These are phyloP conservation scores for Caenorhabditis sp. DNA, from an alignment of 2,888 invertebrate genomes.

Conservation along the genomic window DNA sequence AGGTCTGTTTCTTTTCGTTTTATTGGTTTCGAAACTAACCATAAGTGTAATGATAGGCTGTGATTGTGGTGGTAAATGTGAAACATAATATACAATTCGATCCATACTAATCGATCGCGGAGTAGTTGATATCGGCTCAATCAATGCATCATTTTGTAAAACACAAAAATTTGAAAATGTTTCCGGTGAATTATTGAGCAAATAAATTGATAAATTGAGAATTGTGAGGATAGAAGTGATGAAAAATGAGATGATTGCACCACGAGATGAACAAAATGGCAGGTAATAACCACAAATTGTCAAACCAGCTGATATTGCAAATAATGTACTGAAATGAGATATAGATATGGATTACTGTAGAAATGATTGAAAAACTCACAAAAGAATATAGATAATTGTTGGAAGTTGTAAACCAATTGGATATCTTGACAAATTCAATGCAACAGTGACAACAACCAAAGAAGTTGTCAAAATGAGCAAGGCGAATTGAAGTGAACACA, in stretches of 20 bases:
- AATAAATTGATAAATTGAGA: slow-evolving; percentile 18
- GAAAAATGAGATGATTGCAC: slow-evolving; percentile 35
- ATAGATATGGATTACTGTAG: not conserved
- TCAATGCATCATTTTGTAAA: slow-evolving; percentile 28
- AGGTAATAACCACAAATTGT: slow-evolving; percentile 55
- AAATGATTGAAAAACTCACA: slow-evolving; percentile 28
- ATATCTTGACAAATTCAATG: slow-evolving; percentile 16
- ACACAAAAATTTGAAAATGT: slow-evolving; percentile 28
- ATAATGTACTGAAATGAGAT: slow-evolving; percentile 42
- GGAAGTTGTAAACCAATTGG: slow-evolving; percentile 23
- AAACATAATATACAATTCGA: slow-evolving; percentile 23
- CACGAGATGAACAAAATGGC: slow-evolving; percentile 49
- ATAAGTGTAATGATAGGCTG: slow-evolving; percentile 38
- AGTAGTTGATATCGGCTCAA: slow-evolving; percentile 1
- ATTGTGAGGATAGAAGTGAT: slow-evolving; percentile 19
- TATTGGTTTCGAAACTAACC: slow-evolving; percentile 21
- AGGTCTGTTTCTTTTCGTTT: too few species aligned
- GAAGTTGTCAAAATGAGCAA: slow-evolving; percentile 32
- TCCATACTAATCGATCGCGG: slow-evolving; percentile 37
- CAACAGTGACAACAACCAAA: slow-evolving; percentile 20
- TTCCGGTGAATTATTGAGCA: slow-evolving; percentile 27
- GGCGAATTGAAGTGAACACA: slow-evolving; percentile 39
- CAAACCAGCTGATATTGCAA: slow-evolving; percentile 36
- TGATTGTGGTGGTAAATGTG: slow-evolving; percentile 34
- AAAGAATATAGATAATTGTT: slow-evolving; percentile 31